Conservation (phyloP, 1,140 invertebrate species). For the Adoxophyes honmai region DNA sequence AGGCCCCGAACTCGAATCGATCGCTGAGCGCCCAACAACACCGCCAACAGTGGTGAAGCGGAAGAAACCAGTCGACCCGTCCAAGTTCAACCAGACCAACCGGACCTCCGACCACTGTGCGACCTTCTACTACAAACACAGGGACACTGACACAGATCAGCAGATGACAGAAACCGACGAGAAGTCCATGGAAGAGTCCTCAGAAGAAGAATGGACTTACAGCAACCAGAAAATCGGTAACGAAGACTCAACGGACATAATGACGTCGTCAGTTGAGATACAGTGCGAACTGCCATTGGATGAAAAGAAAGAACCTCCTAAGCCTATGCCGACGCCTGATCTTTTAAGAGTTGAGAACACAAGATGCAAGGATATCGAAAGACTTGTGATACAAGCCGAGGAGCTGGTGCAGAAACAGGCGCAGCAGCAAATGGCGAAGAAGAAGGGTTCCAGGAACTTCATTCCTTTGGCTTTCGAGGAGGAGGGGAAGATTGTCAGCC, state of each 20-base stretch:
- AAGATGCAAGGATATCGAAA: slow-evolving; percentile 78
- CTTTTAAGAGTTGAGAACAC: slow-evolving; percentile 50
- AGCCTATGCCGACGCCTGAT: slow-evolving; percentile 55
- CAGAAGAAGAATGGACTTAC: slow-evolving; percentile 86
- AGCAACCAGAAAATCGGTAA: slow-evolving; percentile 73
- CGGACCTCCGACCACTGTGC: slow-evolving; percentile 88
- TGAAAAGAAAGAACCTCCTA: slow-evolving; percentile 46
- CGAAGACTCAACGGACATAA: slow-evolving; percentile 69
- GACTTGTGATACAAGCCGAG: slow-evolving; percentile 84
- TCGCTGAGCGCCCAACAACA: slow-evolving; percentile 52
- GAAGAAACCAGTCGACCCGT: slow-evolving; percentile 74
- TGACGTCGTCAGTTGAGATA: slow-evolving; percentile 72
- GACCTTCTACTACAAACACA: slow-evolving; percentile 90
- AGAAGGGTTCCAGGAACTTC: slow-evolving; percentile 71
- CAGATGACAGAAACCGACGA: slow-evolving; percentile 72
- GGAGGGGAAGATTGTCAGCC: slow-evolving; percentile 66
- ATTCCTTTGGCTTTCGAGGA: slow-evolving; percentile 76
- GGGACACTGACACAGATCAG: slow-evolving; percentile 88
- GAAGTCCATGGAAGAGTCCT: slow-evolving; percentile 79
- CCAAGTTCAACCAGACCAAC: slow-evolving; percentile 82
- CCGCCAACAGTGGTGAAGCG: slow-evolving; percentile 71
- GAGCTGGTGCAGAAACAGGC: slow-evolving; percentile 81
- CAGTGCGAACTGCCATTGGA: slow-evolving; percentile 65
- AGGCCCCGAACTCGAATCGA: not conserved
- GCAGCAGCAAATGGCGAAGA: slow-evolving; percentile 60